Conservation (phyloP, 2,888 invertebrate species). For the Pteria penguin region DNA sequence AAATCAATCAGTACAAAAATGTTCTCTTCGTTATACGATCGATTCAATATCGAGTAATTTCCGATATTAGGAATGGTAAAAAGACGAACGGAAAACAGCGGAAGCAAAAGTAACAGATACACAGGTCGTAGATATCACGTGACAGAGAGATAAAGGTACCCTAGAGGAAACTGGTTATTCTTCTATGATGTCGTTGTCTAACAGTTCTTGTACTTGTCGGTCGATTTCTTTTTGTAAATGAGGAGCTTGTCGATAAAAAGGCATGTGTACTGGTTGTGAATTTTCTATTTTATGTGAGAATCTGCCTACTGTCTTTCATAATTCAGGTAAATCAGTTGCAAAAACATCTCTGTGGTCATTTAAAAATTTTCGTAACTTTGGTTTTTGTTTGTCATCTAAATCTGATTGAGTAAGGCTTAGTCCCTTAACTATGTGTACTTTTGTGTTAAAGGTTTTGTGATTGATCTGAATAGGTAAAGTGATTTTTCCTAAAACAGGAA, state of each 20-base stretch:
- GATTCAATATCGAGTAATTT: conserved; percentile 22
- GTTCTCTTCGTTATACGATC: too few species aligned
- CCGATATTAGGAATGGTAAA: conserved; percentile 36
- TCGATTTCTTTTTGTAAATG: conserved; percentile 44
- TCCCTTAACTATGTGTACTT: conserved; percentile 29
- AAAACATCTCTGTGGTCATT: conserved; percentile 12
- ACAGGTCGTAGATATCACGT: conserved; percentile 19
- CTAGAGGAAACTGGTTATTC: conserved; percentile 21
- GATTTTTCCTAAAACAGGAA: conserved; percentile 1
- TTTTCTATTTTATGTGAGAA: conserved; percentile 46
- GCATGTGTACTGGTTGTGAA: conserved; percentile 33
- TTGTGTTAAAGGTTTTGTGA: neutral
- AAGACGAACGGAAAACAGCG: too few species aligned
- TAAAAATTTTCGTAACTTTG: conserved; percentile 3
- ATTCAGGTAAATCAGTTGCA: conserved; percentile 18
- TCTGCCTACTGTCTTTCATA: conserved; percentile 32
- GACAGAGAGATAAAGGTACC: conserved; percentile 11
- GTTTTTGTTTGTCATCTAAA: neutral
- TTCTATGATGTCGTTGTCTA: conserved; percentile 20
- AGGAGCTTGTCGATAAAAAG: conserved; percentile 42
- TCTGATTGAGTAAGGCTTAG: conserved; percentile 17
- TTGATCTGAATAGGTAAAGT: neutral
- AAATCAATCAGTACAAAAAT: too few species aligned
- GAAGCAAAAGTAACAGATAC: too few species aligned
- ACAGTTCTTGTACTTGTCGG: conserved; percentile 22